phyloP scores from a whole-genome alignment of 1,140 invertebrate genomes.

The Asobara japonica region DNA sequence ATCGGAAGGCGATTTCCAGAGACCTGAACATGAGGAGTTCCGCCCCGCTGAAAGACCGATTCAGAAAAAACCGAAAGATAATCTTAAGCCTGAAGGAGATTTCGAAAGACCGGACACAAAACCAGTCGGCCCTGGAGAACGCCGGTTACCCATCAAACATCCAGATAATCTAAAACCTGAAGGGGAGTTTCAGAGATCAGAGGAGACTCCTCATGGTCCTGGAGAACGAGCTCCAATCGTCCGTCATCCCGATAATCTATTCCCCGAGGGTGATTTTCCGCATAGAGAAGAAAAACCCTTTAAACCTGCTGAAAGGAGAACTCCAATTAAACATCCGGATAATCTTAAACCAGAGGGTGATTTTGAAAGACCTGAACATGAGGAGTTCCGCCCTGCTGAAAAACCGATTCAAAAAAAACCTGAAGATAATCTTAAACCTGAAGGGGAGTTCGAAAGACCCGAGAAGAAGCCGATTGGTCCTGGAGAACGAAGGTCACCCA shows the following conservation, averaged over 20 bases:
- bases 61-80: no score
- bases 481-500: constrained; percentile 51
- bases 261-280: constrained; percentile 71
- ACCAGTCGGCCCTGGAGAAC: constrained; percentile 60
- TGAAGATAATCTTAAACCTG: constrained; percentile 70
- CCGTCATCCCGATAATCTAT: constrained; percentile 73
- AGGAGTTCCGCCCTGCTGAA: constrained; percentile 61
- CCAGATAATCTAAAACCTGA: constrained; percentile 74
- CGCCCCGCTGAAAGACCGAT: no score
- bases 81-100: no score
- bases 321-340: constrained; percentile 70
- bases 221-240: constrained; percentile 69
- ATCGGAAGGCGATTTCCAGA: constrained; percentile 67
- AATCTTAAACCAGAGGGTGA: constrained; percentile 74
- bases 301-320: constrained; percentile 46
- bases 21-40: no score
- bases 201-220: constrained; percentile 51
- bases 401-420: constrained; percentile 52
- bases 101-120: no score
- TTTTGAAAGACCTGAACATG: constrained; percentile 63
- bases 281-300: constrained; percentile 53
- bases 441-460: constrained; percentile 69
- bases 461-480: constrained; percentile 37
- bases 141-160: constrained; percentile 63
- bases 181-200: constrained; percentile 69